Evolutionary conservation across 2,797 vertebrate genomes (phyloP), one percentile per base, ranked within the genome.

Genomic region (Micrastur ruficollis): DNA sequence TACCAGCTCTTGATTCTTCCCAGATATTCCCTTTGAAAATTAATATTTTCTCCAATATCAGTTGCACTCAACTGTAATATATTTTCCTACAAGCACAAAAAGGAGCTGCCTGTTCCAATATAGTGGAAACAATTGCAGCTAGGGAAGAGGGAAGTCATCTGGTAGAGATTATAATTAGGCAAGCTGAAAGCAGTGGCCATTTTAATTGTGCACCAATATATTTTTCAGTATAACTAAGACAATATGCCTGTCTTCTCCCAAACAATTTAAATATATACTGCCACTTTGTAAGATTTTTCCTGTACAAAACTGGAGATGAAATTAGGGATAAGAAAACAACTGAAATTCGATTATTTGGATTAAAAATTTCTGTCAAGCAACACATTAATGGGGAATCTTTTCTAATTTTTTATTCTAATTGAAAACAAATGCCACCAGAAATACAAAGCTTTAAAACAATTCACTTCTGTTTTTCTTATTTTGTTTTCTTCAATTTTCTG

Each of bases 81-180:
- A 36, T 59, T 95, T 76, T 76, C 89, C 78, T 93, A 25, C 17
- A 71, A 91, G 61, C 38, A 82, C 18, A 63, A 74, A 63, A 80
- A 85, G 49, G 21, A 86, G 61, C 19, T 72, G 34, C 34, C 36
- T 50, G 58, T 74, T 97, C 87, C 91, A 90, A 50, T 47, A 65
- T 8, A 89, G 56, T 63, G 49, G 66, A 49, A 86, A 81, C 65
- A 81, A 67, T n/a, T 58, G 49, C 19, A 89, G 61, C 55, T 73
- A 72, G 52, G 75, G 34, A 81, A 65, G 40, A 87, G 52, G 8
- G 25, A 80, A 88, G 38, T 87, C 75, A 95, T 97, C 91, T 89
- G 86, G 89, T 67, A 74, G 44, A 83, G 59, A 96, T 93, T 92
- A 97, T 47, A 89, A 93, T 93, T 75, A 91, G 91, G 53, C 79